Evolutionary conservation across 2,113 vertebrate genomes (phyloP), one percentile per base, ranked within the genome.

Genomic region (Eurypyga helias): DNA sequence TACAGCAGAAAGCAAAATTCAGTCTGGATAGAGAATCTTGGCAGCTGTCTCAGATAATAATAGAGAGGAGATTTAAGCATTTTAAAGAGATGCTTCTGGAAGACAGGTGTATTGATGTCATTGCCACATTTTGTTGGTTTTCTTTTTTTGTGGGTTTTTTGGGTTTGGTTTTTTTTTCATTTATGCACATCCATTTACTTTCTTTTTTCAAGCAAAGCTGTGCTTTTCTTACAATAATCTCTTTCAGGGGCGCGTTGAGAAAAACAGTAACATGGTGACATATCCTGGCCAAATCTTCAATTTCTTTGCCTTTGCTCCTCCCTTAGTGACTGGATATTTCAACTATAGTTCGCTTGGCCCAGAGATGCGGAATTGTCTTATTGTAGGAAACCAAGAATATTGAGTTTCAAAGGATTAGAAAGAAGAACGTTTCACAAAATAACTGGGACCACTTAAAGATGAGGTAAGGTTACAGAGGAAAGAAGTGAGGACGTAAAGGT

Each of bases 1-100:
- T 96, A 94, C 55, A 78, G 10, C 62, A 72, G 84, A 77, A 71
- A 95, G 65, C 8, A 10, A 97, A 94, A 89, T 78, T 96, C 95
- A 54, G 15, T 86, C 61, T 92, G 77, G 65, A 69, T 88, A 79
- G 19, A 94, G 80, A 93, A 78, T 66, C 26, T 80, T 51, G 4
- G 36, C 31, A 97, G 45, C 38, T 79, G 54, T 93, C 67, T 92
- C 23, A 52, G 43, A 62, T 65, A 91, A 93, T 83, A 94, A 95
- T 5, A 87, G 13, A 94, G 28, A 88, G 23, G 7, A 25, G 23
- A 93, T 95, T 61, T 77, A 91, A 52, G 26, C 8, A 24, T 76
- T 84, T 77, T 58, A 17, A 83, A 36, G 52, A 65, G n/a, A 18
- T n/a, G 18, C 34, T 48, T 76, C 36, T 92, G 45, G 19, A 71